Percentiles rank a stretch among this genome's conserved stretches.
phyloP scores from a whole-genome alignment of 2,888 invertebrate species.

The Liopterus haemorrhoidalis region DNA sequence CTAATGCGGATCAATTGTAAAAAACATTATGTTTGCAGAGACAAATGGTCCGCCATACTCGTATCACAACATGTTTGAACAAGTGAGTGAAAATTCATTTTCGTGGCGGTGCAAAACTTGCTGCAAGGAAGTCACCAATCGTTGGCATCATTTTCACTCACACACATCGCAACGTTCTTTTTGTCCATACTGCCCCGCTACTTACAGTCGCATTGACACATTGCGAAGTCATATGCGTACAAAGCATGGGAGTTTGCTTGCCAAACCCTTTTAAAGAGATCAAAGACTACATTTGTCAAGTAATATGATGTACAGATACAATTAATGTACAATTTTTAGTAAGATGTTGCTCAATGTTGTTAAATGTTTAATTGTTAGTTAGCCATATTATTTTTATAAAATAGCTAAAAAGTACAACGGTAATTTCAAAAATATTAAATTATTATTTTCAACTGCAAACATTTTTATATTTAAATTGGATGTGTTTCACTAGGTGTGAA shows the following conservation, averaged over 20 bases:
- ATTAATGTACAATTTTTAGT: no score
- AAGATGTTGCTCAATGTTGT: no score
- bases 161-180: conserved; percentile 73
- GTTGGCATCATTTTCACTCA: conserved; percentile 84
- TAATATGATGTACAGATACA: no score
- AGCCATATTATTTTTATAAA: no score
- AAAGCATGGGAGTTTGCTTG: conserved; percentile 56
- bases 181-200: conserved; percentile 80
- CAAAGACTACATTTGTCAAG: no score
- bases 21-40: conserved; percentile 42
- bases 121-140: conserved; percentile 80
- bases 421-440: no score
- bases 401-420: no score
- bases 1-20: no score
- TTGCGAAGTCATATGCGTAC: conserved; percentile 73
- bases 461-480: no score
- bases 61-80: conserved; percentile 77
- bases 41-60: conserved; percentile 48
- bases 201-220: conserved; percentile 83
- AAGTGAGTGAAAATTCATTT: conserved; percentile 63
- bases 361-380: no score
- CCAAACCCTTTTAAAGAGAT: conserved; percentile 21
- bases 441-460: no score
- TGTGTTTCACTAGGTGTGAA: no score
- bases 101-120: conserved; percentile 77